Conservation (phyloP, 2,888 invertebrate species). For the Ctenicera cuprea region DNA sequence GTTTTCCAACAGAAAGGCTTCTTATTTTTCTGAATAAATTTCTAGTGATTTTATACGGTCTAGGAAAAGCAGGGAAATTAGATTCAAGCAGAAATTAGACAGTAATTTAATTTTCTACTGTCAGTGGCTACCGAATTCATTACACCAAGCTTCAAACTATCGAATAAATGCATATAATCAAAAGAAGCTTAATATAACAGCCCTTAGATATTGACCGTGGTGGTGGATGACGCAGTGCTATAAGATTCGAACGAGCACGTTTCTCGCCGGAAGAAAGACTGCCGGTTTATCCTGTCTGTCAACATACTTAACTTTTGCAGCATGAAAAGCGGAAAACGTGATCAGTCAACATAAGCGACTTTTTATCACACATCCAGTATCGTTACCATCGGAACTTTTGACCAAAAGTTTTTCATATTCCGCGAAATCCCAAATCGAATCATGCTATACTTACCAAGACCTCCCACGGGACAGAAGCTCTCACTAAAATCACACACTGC, state of each 20-base stretch:
- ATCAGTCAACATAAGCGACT: constrained; percentile 68
- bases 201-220: constrained; percentile 42
- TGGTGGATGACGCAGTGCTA: constrained; percentile 45
- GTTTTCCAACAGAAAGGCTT: not conserved
- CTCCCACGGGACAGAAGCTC: constrained; percentile 33
- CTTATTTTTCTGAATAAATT: not conserved
- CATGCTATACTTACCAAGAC: constrained; percentile 39
- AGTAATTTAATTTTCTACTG: not conserved
- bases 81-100: not conserved
- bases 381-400: constrained; percentile 58
- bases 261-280: constrained; percentile 64
- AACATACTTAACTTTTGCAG: constrained; percentile 65
- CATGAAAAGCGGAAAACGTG: constrained; percentile 65
- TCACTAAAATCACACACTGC: constrained; percentile 37
- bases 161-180: not conserved
- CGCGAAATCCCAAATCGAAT: constrained; percentile 48
- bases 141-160: not conserved
- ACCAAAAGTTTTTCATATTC: constrained; percentile 47
- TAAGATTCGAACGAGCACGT: constrained; percentile 65
- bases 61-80: not conserved
- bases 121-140: not conserved
- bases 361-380: constrained; percentile 63
- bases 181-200: constrained; percentile 23
- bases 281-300: constrained; percentile 67
- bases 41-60: not conserved